phyloP scores from a whole-genome alignment of 2,113 vertebrate genomes.

The Oreochromis tanganicae region DNA sequence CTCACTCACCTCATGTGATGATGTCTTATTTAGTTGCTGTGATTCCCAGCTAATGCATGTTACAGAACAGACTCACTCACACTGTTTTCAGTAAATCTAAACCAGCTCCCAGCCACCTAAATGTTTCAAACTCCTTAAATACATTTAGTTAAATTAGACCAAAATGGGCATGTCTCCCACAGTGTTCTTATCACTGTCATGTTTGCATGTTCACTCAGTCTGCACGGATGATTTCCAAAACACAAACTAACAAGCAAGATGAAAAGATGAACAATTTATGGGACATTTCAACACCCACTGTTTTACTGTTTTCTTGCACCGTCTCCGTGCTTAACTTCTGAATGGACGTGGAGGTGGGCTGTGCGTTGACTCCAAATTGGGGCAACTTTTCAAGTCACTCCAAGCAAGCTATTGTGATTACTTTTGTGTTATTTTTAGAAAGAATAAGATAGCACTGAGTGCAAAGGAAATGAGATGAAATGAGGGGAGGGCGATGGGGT shows the following conservation, averaged over 20 bases:
- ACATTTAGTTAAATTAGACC: not conserved
- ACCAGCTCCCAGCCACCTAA: not conserved
- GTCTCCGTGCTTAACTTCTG: not conserved
- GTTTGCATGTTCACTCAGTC: not conserved
- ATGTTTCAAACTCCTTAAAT: not conserved
- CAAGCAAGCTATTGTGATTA: slow-evolving; percentile 50
- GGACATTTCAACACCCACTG: not conserved
- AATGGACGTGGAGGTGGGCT: not conserved
- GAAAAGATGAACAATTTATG: not conserved
- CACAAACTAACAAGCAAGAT: not conserved
- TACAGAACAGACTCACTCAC: not conserved
- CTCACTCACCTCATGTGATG: not conserved
- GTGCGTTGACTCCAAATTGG: not conserved
- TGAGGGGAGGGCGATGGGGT: slow-evolving; percentile 28
- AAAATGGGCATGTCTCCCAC: not conserved
- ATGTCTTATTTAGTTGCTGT: not conserved
- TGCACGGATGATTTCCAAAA: not conserved
- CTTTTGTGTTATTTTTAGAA: slow-evolving; percentile 68
- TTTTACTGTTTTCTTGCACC: not conserved
- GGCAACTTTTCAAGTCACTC: slow-evolving; percentile 20
- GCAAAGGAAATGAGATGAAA: slow-evolving; percentile 63
- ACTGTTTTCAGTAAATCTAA: not conserved
- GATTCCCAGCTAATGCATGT: not conserved
- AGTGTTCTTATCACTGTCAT: not conserved
- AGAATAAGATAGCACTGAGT: slow-evolving; percentile 28